phyloP scores from a whole-genome alignment of 2,888 invertebrate species.

The Orthosia cruda region DNA sequence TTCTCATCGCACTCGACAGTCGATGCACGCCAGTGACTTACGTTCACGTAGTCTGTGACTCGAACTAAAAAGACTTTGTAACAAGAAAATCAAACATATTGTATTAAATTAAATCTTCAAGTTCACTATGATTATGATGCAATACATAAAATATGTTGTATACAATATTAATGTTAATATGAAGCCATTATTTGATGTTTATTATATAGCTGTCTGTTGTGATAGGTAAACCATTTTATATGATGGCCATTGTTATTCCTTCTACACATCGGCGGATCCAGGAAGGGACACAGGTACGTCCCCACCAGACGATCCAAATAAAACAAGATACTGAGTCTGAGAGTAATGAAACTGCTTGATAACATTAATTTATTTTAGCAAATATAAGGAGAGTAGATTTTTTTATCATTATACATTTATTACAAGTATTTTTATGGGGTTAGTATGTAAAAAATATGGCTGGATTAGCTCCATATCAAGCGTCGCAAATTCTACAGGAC shows the following conservation, averaged over 20 bases:
- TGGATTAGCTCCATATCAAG: no score
- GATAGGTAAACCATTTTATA: conserved; percentile 64
- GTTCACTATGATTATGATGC: conserved; percentile 58
- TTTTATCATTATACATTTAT: no score
- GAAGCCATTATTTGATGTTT: conserved; percentile 56
- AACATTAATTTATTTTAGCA: no score
- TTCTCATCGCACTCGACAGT: conserved; percentile 9
- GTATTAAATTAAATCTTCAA: conserved; percentile 60
- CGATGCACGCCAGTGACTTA: conserved; percentile 10
- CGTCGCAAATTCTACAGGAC: no score
- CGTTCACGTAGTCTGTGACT: conserved; percentile 37
- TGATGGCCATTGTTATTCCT: conserved; percentile 37
- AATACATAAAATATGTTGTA: conserved; percentile 56
- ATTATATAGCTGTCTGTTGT: conserved; percentile 55
- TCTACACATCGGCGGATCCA: not conserved
- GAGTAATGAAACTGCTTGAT: no score
- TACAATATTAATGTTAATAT: conserved; percentile 56
- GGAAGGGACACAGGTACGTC: no score
- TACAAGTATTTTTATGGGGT: no score
- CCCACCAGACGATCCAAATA: no score
- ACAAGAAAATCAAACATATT: conserved; percentile 57
- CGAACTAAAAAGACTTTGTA: conserved; percentile 48
- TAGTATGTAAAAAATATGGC: no score
- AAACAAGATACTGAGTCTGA: no score
- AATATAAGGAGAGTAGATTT: no score